Percentiles rank a stretch among this genome's conserved stretches.
phyloP scores from a whole-genome alignment of 2,797 vertebrate genomes.

The Gobio occitaniae region DNA sequence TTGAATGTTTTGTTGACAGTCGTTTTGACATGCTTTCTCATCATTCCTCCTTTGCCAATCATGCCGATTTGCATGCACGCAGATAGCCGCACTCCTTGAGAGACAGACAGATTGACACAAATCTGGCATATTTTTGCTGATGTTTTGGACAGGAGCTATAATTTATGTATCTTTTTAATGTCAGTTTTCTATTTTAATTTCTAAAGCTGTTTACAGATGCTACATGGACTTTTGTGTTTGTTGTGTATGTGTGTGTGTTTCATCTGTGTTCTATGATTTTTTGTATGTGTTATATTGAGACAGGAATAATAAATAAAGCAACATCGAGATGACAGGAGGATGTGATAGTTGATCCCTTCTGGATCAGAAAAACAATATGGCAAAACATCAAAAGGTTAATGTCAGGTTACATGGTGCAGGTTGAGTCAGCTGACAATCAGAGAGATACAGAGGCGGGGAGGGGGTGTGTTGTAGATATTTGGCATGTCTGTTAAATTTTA shows the following conservation, averaged over 20 bases:
- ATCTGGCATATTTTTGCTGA: slow-evolving; percentile 11
- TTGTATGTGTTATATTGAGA: slow-evolving; percentile 37
- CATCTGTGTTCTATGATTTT: slow-evolving; percentile 45
- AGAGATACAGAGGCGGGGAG: slow-evolving; percentile 11
- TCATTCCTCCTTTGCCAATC: slow-evolving; percentile 18
- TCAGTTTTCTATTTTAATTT: background rate
- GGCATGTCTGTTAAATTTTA: slow-evolving; percentile 53
- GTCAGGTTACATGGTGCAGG: slow-evolving; percentile 50
- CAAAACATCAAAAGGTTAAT: slow-evolving; percentile 56
- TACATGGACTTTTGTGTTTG: background rate
- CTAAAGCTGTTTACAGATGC: background rate
- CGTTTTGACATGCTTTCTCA: slow-evolving; percentile 18
- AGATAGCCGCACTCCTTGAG: slow-evolving; percentile 3
- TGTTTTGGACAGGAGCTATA: slow-evolving; percentile 15
- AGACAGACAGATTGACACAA: slow-evolving; percentile 21
- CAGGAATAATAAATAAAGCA: slow-evolving; percentile 39
- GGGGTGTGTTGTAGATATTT: slow-evolving; percentile 15
- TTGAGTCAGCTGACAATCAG: slow-evolving; percentile 48
- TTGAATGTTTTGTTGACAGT: slow-evolving; percentile 30
- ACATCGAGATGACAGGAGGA: slow-evolving; percentile 53
- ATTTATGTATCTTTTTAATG: background rate
- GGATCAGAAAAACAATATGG: slow-evolving; percentile 51
- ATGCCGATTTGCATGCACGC: slow-evolving; percentile 3
- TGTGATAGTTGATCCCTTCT: slow-evolving; percentile 36
- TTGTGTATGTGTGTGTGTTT: slow-evolving; percentile 19